A percentile compares a stretch with the other conserved stretches of the same genome.
These are phyloP conservation scores for Zophobas atratus DNA, from an alignment of 1,140 invertebrate species.

Conservation along the genomic window DNA sequence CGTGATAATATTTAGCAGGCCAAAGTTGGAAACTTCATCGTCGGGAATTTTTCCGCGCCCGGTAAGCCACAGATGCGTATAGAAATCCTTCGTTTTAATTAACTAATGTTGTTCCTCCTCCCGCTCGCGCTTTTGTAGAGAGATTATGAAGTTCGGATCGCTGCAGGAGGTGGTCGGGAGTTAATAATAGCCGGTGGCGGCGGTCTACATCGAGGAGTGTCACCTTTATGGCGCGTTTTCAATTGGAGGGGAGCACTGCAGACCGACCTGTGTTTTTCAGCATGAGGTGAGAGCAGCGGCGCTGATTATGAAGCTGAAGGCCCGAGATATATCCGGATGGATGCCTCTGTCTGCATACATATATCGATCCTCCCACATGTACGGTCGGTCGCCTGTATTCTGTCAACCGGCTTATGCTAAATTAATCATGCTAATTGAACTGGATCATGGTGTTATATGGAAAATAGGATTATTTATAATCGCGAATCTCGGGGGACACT, in stretches of 20 bases:
- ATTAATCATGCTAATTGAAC: conserved; percentile 56
- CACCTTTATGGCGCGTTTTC: conserved; percentile 18
- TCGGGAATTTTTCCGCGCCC: neutral
- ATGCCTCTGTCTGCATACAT: conserved; percentile 44
- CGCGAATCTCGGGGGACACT: conserved; percentile 38
- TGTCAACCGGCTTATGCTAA: conserved; percentile 54
- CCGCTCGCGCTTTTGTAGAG: conserved; percentile 6
- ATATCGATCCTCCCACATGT: conserved; percentile 50
- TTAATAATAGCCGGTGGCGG: conserved; percentile 21
- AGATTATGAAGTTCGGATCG: conserved; percentile 10
- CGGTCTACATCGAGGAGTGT: conserved; percentile 2
- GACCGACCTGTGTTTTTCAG: conserved; percentile 29
- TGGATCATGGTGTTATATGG: conserved; percentile 52
- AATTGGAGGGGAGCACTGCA: conserved; percentile 18
- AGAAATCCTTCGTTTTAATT: conserved; percentile 24
- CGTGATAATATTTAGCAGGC: neutral
- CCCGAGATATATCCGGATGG: conserved; percentile 40
- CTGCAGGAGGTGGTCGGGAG: conserved; percentile 6
- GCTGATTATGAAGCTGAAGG: conserved; percentile 38
- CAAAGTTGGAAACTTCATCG: neutral
- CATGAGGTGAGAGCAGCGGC: conserved; percentile 36
- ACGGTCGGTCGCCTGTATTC: conserved; percentile 49
- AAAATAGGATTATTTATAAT: conserved; percentile 52
- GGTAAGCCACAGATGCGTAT: conserved; percentile 1
- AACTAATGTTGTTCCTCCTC: conserved; percentile 15